phyloP scores from a whole-genome alignment of 2,113 vertebrate species.

The Dipodomys spectabilis region DNA sequence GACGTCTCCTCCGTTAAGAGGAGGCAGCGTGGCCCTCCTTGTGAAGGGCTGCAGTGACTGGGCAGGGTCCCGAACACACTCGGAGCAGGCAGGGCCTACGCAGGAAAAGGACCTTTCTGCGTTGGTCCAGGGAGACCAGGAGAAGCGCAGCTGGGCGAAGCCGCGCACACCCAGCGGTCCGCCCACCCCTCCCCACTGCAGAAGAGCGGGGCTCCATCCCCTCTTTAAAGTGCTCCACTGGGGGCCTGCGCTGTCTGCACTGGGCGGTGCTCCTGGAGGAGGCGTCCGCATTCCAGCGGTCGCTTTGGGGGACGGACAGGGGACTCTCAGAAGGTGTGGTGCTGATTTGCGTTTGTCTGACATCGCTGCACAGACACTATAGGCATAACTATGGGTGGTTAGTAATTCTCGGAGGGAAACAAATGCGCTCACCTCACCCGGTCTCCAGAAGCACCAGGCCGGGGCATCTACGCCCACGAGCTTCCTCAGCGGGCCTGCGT shows the following conservation, averaged over 20 bases:
- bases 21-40: not conserved
- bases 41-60: not conserved
- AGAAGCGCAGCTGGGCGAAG: not conserved
- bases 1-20: not conserved
- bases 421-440: not conserved
- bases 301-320: not conserved
- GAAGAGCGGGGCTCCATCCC: not conserved
- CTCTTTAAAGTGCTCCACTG: not conserved
- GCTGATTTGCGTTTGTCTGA: not conserved
- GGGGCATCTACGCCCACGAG: not conserved
- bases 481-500: not conserved
- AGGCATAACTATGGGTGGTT: not conserved
- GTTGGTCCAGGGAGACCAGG: not conserved
- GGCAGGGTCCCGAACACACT: not conserved
- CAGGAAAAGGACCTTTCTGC: not conserved
- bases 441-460: not conserved
- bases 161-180: not conserved
- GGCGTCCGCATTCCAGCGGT: not conserved
- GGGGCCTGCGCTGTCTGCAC: not conserved
- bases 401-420: not conserved
- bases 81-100: not conserved
- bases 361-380: not conserved
- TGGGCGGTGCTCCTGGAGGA: not conserved
- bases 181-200: too few relatives aligned
- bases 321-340: not conserved